phyloP scores from a whole-genome alignment of 2,113 vertebrate species.

The Taurulus bubalis region DNA sequence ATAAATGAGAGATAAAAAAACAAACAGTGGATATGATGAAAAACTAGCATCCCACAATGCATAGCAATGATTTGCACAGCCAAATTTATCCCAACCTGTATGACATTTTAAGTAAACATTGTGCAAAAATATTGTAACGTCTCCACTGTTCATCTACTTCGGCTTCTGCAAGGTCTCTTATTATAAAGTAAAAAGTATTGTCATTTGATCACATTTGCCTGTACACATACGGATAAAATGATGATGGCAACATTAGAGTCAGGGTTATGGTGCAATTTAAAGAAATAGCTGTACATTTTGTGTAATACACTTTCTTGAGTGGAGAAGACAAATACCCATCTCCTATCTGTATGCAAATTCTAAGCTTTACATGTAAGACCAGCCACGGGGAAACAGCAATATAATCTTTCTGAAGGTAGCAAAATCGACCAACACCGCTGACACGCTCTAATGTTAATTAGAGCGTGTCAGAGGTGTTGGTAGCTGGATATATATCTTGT shows the following conservation, averaged over 20 bases:
- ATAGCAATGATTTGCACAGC: constrained; percentile 52
- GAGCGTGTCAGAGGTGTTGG: no score
- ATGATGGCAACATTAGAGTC: neutral
- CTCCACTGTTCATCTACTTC: neutral
- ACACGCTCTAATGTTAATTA: neutral
- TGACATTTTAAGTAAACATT: constrained; percentile 35
- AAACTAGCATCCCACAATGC: constrained; percentile 23
- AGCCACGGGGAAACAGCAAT: neutral
- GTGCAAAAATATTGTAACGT: constrained; percentile 32
- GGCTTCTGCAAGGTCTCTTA: neutral
- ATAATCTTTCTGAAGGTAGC: neutral
- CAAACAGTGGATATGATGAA: constrained; percentile 29
- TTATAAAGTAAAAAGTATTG: neutral
- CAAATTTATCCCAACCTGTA: constrained; percentile 47
- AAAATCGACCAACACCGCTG: neutral
- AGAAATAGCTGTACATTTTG: neutral
- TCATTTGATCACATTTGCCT: neutral
- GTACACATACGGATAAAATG: neutral
- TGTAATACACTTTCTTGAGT: neutral
- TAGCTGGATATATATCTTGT: neutral
- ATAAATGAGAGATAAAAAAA: neutral
- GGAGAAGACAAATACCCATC: neutral
- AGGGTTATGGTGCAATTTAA: neutral
- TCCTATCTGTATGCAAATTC: neutral
- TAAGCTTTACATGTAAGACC: neutral